phyloP scores from a whole-genome alignment of 2,888 invertebrate genomes.

The Monopis laevigella region DNA sequence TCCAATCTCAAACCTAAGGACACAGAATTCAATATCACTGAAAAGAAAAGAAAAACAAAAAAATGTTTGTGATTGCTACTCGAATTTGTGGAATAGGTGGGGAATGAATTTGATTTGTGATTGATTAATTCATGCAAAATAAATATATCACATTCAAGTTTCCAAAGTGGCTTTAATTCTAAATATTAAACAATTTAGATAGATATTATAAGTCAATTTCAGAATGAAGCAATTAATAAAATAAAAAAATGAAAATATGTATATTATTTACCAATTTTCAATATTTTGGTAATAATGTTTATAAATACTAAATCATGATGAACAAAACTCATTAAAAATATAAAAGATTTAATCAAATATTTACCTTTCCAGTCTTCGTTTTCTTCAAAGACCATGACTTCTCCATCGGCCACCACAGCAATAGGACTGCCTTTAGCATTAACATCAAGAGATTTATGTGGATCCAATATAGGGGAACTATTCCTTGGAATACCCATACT shows the following conservation, averaged over 20 bases:
- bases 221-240: background rate
- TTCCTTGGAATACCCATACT: slow-evolving; percentile 57
- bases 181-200: too few species aligned
- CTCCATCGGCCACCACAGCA: slow-evolving; percentile 75
- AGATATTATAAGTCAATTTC: too few species aligned
- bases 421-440: slow-evolving; percentile 63
- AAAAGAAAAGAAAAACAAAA: slow-evolving; percentile 55
- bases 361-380: slow-evolving; percentile 83
- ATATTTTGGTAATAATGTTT: background rate
- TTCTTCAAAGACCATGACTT: slow-evolving; percentile 88
- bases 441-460: slow-evolving; percentile 51
- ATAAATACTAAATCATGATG: too few species aligned
- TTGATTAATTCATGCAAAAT: too few species aligned
- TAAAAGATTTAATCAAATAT: too few species aligned
- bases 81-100: slow-evolving; percentile 18
- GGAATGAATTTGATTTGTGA: slow-evolving; percentile 13
- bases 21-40: slow-evolving; percentile 66
- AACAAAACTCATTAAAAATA: too few species aligned
- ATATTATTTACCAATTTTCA: background rate
- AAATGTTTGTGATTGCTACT: slow-evolving; percentile 32
- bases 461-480: slow-evolving; percentile 57
- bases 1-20: slow-evolving; percentile 64
- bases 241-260: background rate
- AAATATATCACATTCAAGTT: too few species aligned
- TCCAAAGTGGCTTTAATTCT: too few species aligned